Conservation (phyloP, 2,888 invertebrate species). For the Subacronicta megacephala region DNA sequence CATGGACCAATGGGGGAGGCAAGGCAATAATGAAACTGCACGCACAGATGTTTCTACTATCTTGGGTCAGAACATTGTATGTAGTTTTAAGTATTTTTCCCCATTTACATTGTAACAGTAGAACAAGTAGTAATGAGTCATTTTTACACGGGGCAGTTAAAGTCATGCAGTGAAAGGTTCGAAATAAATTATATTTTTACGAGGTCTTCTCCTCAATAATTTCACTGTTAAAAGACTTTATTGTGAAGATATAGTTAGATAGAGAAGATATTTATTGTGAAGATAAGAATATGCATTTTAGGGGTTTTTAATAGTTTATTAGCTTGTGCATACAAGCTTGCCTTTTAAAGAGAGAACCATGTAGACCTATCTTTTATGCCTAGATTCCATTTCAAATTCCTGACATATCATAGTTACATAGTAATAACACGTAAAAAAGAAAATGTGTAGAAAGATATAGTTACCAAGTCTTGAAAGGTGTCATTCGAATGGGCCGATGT, state of each 20-base stretch:
- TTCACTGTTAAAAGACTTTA: too few relatives aligned
- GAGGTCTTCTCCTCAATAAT: background rate
- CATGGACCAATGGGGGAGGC: slow-evolving; percentile 64
- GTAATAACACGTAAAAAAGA: slow-evolving; percentile 8
- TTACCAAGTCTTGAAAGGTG: slow-evolving; percentile 40
- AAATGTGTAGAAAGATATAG: slow-evolving; percentile 23
- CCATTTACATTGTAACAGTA: slow-evolving; percentile 25
- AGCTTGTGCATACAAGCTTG: too few relatives aligned
- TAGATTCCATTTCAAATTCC: too few relatives aligned
- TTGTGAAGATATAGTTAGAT: too few relatives aligned
- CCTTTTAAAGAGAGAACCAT: too few relatives aligned
- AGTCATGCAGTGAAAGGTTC: slow-evolving; percentile 4
- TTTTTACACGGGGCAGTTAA: slow-evolving; percentile 6
- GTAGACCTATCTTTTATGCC: too few relatives aligned
- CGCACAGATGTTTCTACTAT: slow-evolving; percentile 66
- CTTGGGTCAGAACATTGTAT: slow-evolving; percentile 61
- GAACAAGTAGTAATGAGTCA: slow-evolving; percentile 29
- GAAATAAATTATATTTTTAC: slow-evolving; percentile 28
- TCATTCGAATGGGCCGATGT: slow-evolving; percentile 52
- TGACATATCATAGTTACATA: too few relatives aligned
- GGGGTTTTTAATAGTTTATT: too few relatives aligned
- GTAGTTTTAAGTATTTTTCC: slow-evolving; percentile 8
- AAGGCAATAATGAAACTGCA: slow-evolving; percentile 87
- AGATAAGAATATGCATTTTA: too few relatives aligned
- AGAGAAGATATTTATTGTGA: too few relatives aligned